Evolutionary conservation across 2,113 vertebrate species (phyloP).

Genomic region (Catharus bicknelli): DNA sequence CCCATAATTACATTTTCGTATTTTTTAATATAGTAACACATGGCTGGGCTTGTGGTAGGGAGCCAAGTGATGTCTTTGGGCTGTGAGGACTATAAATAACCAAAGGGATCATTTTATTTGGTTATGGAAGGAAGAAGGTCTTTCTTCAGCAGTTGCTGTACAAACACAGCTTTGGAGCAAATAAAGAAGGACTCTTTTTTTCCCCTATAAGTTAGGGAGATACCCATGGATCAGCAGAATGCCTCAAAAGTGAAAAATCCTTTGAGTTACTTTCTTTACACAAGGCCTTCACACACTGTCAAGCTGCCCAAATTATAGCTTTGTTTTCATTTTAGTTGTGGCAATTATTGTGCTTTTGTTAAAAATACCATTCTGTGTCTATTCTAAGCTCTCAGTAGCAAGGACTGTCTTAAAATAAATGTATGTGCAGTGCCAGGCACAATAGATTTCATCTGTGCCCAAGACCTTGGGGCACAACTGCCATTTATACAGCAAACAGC

Average conservation of each 20-base stretch:
- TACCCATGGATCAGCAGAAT: constrained; percentile 8
- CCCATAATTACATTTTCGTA: constrained; percentile 79
- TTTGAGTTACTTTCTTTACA: neutral
- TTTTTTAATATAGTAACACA: constrained; percentile 85
- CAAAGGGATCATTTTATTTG: constrained; percentile 74
- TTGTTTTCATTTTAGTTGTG: constrained; percentile 56
- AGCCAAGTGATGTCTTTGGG: constrained; percentile 74
- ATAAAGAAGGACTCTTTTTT: constrained; percentile 29
- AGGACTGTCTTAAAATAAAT: constrained; percentile 52
- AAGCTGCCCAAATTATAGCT: constrained; percentile 47
- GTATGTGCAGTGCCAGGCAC: constrained; percentile 18
- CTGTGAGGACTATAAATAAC: constrained; percentile 77
- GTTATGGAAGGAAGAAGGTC: constrained; percentile 70
- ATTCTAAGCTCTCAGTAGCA: constrained; percentile 38
- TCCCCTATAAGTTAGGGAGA: constrained; percentile 33
- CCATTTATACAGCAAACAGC: neutral
- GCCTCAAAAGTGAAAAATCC: neutral
- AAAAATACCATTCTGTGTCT: constrained; percentile 57
- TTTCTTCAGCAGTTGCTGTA: constrained; percentile 68
- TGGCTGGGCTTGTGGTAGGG: constrained; percentile 75
- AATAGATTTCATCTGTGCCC: neutral
- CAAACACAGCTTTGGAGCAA: constrained; percentile 55
- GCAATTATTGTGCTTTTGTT: constrained; percentile 55
- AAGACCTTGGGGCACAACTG: neutral
- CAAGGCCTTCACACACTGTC: neutral